These are phyloP conservation scores for Gonatopus flavifemur DNA, from an alignment of 1,140 invertebrate species.

Conservation along the genomic window DNA sequence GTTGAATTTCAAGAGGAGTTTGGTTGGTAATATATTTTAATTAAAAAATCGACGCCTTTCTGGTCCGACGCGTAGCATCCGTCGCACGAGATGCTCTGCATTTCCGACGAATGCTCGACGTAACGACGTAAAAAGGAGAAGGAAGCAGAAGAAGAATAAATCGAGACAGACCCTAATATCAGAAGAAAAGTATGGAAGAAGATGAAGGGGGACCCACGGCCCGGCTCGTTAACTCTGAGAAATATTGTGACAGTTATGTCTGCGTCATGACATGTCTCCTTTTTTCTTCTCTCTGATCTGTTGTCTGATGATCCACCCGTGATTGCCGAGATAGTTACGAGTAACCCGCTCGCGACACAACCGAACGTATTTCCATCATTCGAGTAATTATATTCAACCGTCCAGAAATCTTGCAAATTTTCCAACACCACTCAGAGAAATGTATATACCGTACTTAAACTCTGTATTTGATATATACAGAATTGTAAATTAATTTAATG, in stretches of 20 bases:
- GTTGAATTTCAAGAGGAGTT: no score
- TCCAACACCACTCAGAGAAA: no score
- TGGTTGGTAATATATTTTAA: conserved; percentile 41
- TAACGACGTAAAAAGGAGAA: conserved; percentile 15
- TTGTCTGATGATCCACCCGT: conserved; percentile 32
- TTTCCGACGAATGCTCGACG: conserved; percentile 16
- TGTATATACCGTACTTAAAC: no score
- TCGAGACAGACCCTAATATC: conserved; percentile 1
- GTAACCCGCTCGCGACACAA: no score
- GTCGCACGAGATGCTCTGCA: conserved; percentile 21
- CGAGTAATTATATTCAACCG: no score
- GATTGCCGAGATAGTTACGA: conserved; percentile 41
- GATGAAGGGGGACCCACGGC: conserved; percentile 19
- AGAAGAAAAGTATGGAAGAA: conserved; percentile 15
- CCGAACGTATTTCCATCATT: no score
- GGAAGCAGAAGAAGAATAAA: background rate
- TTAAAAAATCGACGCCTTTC: conserved; percentile 52
- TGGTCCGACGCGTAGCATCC: conserved; percentile 34
- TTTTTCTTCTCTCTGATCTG: conserved; percentile 48
- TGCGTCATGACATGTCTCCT: conserved; percentile 36
- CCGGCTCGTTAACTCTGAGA: conserved; percentile 52
- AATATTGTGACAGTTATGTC: conserved; percentile 54
- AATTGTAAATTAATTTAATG: no score
- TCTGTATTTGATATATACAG: no score
- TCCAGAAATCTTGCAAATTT: no score